Percentiles rank a stretch among this genome's conserved stretches.
These are phyloP conservation scores for Eupristina koningsbergeri DNA, from an alignment of 1,140 invertebrate genomes.

Conservation along the genomic window DNA sequence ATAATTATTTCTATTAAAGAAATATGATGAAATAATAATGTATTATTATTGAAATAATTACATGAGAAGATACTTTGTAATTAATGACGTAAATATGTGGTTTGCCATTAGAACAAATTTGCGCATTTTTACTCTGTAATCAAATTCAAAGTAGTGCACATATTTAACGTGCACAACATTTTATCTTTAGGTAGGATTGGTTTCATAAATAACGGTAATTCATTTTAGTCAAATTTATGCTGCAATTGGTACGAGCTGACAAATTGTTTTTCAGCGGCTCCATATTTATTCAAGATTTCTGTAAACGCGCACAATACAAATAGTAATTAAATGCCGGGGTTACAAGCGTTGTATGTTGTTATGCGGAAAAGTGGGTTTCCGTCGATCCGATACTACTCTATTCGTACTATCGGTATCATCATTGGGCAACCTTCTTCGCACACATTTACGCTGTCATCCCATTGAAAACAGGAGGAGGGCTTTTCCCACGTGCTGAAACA, in stretches of 20 bases:
- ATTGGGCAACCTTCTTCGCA: conserved; percentile 72
- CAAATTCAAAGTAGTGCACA: not conserved
- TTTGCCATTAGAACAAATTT: too few species aligned
- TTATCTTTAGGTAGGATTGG: not conserved
- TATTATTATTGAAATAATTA: too few species aligned
- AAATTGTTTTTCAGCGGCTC: not conserved
- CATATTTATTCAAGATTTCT: not conserved
- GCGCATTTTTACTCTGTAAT: too few species aligned
- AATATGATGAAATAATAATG: too few species aligned
- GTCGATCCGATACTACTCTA: conserved; percentile 64
- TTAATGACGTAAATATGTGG: too few species aligned
- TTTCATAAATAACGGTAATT: not conserved
- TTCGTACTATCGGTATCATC: conserved; percentile 70
- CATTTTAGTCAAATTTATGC: not conserved
- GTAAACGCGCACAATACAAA: not conserved
- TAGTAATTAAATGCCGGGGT: conserved; percentile 27
- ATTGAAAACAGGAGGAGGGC: conserved; percentile 63
- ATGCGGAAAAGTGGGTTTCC: conserved; percentile 72
- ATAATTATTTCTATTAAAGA: too few species aligned
- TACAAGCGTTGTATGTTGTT: conserved; percentile 51
- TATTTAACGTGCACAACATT: not conserved
- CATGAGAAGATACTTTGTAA: too few species aligned
- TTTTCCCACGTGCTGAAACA: conserved; percentile 71
- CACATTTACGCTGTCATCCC: conserved; percentile 54
- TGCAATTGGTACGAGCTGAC: not conserved